Conservation (phyloP, 2,888 invertebrate genomes). For the Reticulitermes lucifugus region DNA sequence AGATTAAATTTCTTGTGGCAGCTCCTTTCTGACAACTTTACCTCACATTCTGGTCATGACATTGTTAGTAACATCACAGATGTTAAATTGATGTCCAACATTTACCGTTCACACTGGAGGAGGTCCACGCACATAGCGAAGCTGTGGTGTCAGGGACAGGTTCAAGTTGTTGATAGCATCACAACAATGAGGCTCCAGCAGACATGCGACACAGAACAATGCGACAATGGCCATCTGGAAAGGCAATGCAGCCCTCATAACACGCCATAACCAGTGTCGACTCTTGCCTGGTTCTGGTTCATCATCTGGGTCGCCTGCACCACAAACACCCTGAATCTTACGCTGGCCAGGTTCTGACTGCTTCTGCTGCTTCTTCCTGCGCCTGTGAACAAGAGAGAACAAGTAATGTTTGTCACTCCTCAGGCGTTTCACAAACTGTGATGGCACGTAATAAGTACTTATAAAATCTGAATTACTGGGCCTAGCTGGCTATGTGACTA, state of each 20-base stretch:
- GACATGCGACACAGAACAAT: conserved; percentile 78
- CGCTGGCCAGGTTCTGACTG: conserved; percentile 48
- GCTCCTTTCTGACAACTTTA: too few relatives aligned
- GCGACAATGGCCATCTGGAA: conserved; percentile 82
- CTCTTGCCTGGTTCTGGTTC: conserved; percentile 66
- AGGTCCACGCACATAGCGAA: conserved; percentile 80
- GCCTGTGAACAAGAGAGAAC: conserved; percentile 1
- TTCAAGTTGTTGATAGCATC: conserved; percentile 82
- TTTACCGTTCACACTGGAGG: conserved; percentile 37
- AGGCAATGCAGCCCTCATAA: conserved; percentile 78
- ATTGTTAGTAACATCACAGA: neutral
- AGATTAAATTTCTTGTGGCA: too few relatives aligned
- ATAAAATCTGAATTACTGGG: too few relatives aligned
- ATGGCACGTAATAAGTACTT: too few relatives aligned
- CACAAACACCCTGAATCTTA: conserved; percentile 57
- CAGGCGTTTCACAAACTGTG: too few relatives aligned
- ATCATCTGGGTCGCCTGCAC: conserved; percentile 63
- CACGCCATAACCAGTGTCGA: conserved; percentile 77
- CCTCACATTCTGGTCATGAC: neutral
- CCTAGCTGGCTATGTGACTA: too few relatives aligned
- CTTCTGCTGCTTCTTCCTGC: conserved; percentile 15
- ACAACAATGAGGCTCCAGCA: conserved; percentile 81
- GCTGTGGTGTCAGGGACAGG: conserved; percentile 81
- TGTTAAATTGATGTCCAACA: neutral
- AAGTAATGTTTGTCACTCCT: too few relatives aligned